Evolutionary conservation across 2,113 vertebrate genomes (phyloP), one percentile per base, ranked within the genome.

Genomic region (Aphyosemion australe): DNA sequence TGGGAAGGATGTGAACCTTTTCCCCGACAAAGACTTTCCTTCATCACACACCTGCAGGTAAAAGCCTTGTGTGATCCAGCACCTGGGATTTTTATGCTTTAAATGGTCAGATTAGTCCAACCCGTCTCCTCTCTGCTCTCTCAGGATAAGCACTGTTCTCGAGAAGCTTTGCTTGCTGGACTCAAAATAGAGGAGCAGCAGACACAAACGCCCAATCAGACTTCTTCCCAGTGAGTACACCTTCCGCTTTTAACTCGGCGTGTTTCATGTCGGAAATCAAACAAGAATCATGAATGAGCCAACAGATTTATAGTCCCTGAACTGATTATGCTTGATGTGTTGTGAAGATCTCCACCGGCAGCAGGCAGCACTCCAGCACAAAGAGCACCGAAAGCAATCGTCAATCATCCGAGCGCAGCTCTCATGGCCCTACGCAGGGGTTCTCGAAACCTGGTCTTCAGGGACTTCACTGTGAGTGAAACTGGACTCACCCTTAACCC

Each of bases 141-240:
- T 83, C 88, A 99, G 97, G 97, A 99, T 92, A 99, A 99, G 70
- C 97, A 99, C 92, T 99, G 97, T 91, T 98, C 97, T 84, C 94
- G 95, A 92, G 97, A 99, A 69, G 96, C 96, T 84, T 92, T 99
- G 80, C 92, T 98, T 83, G 95, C 97, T 76, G 96, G 90, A 87
- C 91, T 99, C 87, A 98, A 98, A 83, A 92, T 95, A 88, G 97
- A 99, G 87, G 96, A 99, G 85, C 94, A 99, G 85, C 94, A 91
- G 81, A 93, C 94, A 47, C 97, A 96, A 91, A 89, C 87, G 90
- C 94, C 95, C 93, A 95, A 88, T 93, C 95, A 94, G 85, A 94
- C 95, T 86, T 89, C 94, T 93, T 93, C 95, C 91, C 96, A 94
- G 92, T 93, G 80, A 5, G 85, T 89, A 69, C 8, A 20, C 12